These are phyloP conservation scores for Gambelia wislizenii DNA, from an alignment of 2,797 vertebrate species.

Conservation along the genomic window DNA sequence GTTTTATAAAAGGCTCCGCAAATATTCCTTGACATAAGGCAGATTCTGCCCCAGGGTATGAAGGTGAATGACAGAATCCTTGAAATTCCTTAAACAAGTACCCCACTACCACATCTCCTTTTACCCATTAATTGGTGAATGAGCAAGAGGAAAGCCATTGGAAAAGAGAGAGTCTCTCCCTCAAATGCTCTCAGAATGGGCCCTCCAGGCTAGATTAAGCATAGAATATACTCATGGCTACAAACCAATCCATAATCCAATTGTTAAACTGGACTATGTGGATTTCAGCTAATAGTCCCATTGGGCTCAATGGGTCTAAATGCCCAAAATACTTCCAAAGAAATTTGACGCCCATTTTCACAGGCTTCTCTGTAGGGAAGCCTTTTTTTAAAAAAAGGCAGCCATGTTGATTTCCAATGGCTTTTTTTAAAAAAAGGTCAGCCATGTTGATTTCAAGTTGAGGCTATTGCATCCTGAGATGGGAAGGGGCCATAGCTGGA, in stretches of 20 bases:
- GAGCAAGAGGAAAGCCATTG: slow-evolving; percentile 1
- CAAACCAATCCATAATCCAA: background rate
- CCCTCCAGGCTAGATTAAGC: background rate
- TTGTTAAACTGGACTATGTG: background rate
- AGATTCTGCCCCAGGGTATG: background rate
- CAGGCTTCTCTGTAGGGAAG: background rate
- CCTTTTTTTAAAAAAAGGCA: background rate
- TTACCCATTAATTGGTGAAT: background rate
- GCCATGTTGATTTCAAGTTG: background rate
- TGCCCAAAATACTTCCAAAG: background rate
- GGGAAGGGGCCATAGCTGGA: background rate
- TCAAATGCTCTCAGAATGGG: background rate
- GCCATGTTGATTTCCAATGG: background rate
- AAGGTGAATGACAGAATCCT: background rate
- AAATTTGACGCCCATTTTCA: background rate
- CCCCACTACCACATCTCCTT: background rate
- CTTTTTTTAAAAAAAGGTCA: background rate
- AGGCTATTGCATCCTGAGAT: background rate
- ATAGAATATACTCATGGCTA: background rate
- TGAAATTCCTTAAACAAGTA: background rate
- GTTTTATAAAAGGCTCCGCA: background rate
- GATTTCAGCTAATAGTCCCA: background rate
- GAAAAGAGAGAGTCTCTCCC: too few relatives aligned
- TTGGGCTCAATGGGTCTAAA: background rate
- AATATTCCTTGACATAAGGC: background rate